Evolutionary conservation across 1,140 invertebrate species (phyloP).

Genomic region (Pseudoatta argentina): DNA sequence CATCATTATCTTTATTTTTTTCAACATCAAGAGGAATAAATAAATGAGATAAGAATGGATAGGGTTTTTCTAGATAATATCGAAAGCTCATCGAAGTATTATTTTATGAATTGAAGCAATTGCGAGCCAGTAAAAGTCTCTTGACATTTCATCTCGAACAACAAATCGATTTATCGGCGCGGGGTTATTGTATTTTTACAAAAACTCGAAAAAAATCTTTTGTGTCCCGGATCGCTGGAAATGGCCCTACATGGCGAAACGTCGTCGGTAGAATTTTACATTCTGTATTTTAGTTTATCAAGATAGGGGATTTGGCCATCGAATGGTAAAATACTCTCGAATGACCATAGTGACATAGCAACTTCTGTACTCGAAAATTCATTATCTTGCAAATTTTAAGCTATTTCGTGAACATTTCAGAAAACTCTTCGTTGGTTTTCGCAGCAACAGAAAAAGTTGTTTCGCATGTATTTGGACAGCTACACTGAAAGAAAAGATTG

Average conservation of each 20-base stretch:
- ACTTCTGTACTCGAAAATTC: conserved; percentile 11
- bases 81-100: conserved; percentile 24
- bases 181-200: conserved; percentile 29
- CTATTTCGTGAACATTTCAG: conserved; percentile 2
- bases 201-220: conserved; percentile 46
- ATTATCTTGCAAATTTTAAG: conserved; percentile 21
- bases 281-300: conserved; percentile 39
- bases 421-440: background rate
- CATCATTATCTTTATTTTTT: conserved; percentile 32
- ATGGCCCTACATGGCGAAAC: background rate
- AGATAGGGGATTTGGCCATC: background rate
- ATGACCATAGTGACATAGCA: background rate
- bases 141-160: conserved; percentile 16
- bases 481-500: background rate
- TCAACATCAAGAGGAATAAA: background rate
- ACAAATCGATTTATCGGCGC: conserved; percentile 39
- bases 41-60: conserved; percentile 14
- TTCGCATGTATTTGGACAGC: background rate
- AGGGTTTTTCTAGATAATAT: conserved; percentile 7
- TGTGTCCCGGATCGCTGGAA: background rate
- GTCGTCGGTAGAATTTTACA: conserved; percentile 35
- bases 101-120: conserved; percentile 27
- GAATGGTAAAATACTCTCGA: conserved; percentile 49
- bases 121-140: conserved; percentile 29
- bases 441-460: background rate